Evolutionary conservation across 2,888 invertebrate species (phyloP).

Genomic region (Bembecia ichneumoniformis): DNA sequence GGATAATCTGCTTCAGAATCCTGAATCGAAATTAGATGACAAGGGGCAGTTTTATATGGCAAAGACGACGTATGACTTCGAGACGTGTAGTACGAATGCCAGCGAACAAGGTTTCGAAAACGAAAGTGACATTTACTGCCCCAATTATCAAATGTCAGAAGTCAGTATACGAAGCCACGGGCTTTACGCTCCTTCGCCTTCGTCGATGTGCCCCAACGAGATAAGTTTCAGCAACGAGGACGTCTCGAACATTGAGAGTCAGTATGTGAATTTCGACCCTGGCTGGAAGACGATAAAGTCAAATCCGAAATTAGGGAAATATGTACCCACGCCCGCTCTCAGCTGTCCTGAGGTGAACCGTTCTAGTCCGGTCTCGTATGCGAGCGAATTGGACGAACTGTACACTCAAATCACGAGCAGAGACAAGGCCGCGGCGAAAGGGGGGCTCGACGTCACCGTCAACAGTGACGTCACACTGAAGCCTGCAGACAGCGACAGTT

Average conservation of each 20-base stretch:
- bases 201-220: slow-evolving; percentile 65
- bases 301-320: slow-evolving; percentile 53
- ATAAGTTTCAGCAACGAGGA: slow-evolving; percentile 66
- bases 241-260: slow-evolving; percentile 62
- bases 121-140: slow-evolving; percentile 75
- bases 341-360: slow-evolving; percentile 63
- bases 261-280: slow-evolving; percentile 72
- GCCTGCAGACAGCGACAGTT: slow-evolving; percentile 60
- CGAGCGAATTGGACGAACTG: slow-evolving; percentile 77
- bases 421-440: slow-evolving; percentile 41
- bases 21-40: slow-evolving; percentile 41
- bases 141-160: slow-evolving; percentile 75
- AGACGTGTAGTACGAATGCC: slow-evolving; percentile 59
- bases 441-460: slow-evolving; percentile 47
- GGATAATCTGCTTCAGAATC: slow-evolving; percentile 43
- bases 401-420: slow-evolving; percentile 77
- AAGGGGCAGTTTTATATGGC: slow-evolving; percentile 57
- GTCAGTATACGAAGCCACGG: slow-evolving; percentile 77
- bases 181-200: slow-evolving; percentile 74
- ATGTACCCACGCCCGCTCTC: slow-evolving; percentile 52
- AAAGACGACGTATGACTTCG: slow-evolving; percentile 58
- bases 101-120: slow-evolving; percentile 68
- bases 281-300: slow-evolving; percentile 64
- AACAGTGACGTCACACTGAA: slow-evolving; percentile 61
- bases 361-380: slow-evolving; percentile 56